phyloP scores from a whole-genome alignment of 2,797 vertebrate genomes.

The Lutjanus argentimaculatus region DNA sequence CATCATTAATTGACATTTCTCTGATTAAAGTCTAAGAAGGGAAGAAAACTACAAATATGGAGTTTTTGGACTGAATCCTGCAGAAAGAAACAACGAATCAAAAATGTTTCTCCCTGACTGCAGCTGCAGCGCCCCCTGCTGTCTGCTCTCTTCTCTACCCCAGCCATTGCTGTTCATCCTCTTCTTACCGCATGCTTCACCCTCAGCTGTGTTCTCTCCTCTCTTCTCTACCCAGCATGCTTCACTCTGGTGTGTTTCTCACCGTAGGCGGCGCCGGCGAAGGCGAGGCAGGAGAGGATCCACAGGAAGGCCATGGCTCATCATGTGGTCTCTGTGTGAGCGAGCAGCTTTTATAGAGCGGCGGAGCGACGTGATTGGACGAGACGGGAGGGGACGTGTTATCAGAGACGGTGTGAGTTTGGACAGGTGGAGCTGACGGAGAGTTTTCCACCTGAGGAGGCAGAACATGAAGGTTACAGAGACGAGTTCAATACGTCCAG shows the following conservation, averaged over 20 bases:
- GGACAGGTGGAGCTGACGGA: slow-evolving; percentile 53
- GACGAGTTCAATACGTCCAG: too few relatives aligned
- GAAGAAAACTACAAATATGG: too few relatives aligned
- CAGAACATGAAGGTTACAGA: not conserved
- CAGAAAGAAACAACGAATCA: too few relatives aligned
- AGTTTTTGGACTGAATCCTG: too few relatives aligned
- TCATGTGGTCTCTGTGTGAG: not conserved
- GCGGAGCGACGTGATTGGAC: slow-evolving; percentile 23
- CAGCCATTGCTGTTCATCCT: too few relatives aligned
- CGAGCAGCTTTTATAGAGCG: slow-evolving; percentile 38
- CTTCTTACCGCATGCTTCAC: too few relatives aligned
- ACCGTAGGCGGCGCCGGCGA: slow-evolving; percentile 81
- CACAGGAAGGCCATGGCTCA: slow-evolving; percentile 84
- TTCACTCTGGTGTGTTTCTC: slow-evolving; percentile 30
- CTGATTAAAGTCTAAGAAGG: too few relatives aligned
- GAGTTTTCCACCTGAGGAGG: slow-evolving; percentile 26
- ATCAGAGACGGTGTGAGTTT: slow-evolving; percentile 64
- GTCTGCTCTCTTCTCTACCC: too few relatives aligned
- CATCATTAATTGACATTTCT: not conserved
- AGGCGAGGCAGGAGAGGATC: slow-evolving; percentile 85
- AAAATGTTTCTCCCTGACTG: too few relatives aligned
- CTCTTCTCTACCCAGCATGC: too few relatives aligned
- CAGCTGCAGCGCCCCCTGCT: not conserved
- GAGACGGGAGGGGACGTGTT: slow-evolving; percentile 7
- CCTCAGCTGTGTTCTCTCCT: too few relatives aligned